phyloP scores from a whole-genome alignment of 2,888 invertebrate species.

The Octonoba sinensis region DNA sequence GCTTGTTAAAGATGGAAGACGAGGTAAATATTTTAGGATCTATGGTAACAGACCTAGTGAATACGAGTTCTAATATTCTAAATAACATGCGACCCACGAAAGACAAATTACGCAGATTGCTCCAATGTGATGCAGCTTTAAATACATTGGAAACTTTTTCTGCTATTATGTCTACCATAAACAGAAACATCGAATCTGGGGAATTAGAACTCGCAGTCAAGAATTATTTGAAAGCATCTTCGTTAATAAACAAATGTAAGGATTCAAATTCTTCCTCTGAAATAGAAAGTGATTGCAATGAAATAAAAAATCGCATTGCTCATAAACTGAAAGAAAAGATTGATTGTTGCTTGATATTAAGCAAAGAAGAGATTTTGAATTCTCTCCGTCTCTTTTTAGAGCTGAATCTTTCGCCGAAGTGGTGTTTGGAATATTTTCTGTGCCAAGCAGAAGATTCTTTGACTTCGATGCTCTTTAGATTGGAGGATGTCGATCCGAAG shows the following conservation, averaged over 20 bases:
- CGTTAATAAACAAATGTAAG: slow-evolving; percentile 4
- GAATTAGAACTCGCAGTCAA: not conserved
- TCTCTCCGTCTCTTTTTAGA: slow-evolving; percentile 14
- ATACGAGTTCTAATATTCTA: slow-evolving; percentile 16
- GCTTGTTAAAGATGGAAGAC: slow-evolving; percentile 13
- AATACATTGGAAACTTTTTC: slow-evolving; percentile 4
- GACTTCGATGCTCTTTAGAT: not conserved
- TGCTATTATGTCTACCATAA: slow-evolving; percentile 24
- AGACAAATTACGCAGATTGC: not conserved
- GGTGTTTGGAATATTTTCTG: slow-evolving; percentile 13
- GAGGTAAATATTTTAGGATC: slow-evolving; percentile 1
- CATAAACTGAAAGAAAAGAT: slow-evolving; percentile 2
- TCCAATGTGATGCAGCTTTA: slow-evolving; percentile 3
- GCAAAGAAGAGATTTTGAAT: slow-evolving; percentile 5
- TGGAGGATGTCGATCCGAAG: not conserved
- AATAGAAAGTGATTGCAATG: not conserved
- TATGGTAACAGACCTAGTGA: not conserved
- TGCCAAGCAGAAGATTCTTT: not conserved
- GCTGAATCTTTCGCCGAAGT: not conserved
- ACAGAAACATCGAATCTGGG: slow-evolving; percentile 1
- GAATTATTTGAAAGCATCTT: slow-evolving; percentile 17
- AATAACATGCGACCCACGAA: slow-evolving; percentile 17
- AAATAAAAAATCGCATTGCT: not conserved
- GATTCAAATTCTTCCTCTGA: not conserved
- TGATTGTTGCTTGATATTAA: slow-evolving; percentile 3